Conservation (phyloP, 2,113 vertebrate genomes). For the Isichthys henryi region DNA sequence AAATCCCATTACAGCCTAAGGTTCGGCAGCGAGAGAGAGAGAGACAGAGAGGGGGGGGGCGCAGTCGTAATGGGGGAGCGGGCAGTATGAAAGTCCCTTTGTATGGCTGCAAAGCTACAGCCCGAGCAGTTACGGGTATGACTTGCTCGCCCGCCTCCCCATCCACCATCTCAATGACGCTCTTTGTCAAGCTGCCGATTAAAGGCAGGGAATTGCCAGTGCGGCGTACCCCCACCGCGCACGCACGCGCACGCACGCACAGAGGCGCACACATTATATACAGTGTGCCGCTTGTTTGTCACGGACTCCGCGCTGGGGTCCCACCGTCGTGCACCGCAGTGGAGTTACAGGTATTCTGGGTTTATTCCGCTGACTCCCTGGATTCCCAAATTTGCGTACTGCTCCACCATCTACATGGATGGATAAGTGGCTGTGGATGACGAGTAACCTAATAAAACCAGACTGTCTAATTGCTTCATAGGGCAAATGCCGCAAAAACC, state of each 20-base stretch:
- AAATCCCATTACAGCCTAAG: slow-evolving; percentile 62
- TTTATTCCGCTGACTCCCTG: slow-evolving; percentile 7
- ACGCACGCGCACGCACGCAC: neutral
- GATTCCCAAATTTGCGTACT: neutral
- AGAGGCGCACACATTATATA: neutral
- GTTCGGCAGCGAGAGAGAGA: neutral
- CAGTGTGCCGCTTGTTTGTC: neutral
- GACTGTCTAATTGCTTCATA: neutral
- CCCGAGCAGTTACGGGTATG: slow-evolving; percentile 8
- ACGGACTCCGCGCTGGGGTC: neutral
- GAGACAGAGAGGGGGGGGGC: neutral
- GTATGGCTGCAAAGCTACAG: slow-evolving; percentile 8
- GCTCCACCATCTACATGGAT: neutral
- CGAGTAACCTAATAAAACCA: neutral
- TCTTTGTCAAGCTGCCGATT: slow-evolving; percentile 43
- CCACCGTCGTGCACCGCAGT: neutral
- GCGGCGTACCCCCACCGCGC: slow-evolving; percentile 42
- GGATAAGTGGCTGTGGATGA: neutral
- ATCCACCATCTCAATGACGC: slow-evolving; percentile 6
- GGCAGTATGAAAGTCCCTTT: slow-evolving; percentile 16
- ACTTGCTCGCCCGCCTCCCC: neutral
- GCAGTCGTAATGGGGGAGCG: neutral
- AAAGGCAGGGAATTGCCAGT: slow-evolving; percentile 63
- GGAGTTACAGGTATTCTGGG: neutral
- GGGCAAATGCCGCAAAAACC: neutral